phyloP scores from a whole-genome alignment of 2,113 vertebrate species.

The Thryonomys swinderianus region DNA sequence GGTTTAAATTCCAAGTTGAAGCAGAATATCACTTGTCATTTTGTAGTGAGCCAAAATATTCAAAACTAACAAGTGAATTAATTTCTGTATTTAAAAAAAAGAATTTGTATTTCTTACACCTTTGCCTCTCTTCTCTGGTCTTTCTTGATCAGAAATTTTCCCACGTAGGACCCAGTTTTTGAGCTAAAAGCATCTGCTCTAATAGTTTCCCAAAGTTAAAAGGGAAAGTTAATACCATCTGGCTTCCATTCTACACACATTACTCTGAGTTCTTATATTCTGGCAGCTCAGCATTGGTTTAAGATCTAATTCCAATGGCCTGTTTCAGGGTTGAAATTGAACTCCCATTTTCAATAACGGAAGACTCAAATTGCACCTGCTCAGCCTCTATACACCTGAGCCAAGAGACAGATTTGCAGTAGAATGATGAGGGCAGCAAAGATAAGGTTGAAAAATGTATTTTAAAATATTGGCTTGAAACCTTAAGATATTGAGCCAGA shows the following conservation, averaged over 20 bases:
- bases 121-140: neutral
- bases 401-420: conserved; percentile 38
- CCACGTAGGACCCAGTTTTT: neutral
- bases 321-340: conserved; percentile 40
- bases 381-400: conserved; percentile 36
- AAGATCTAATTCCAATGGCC: neutral
- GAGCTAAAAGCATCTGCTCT: neutral
- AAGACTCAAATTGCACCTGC: conserved; percentile 44
- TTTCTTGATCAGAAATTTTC: neutral
- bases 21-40: neutral
- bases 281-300: conserved; percentile 49
- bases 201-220: neutral
- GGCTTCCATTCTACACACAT: neutral
- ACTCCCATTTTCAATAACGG: conserved; percentile 30
- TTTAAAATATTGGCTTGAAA: neutral
- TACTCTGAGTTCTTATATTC: conserved; percentile 49
- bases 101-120: neutral
- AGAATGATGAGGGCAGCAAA: neutral
- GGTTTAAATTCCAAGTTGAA: conserved; percentile 27
- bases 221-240: neutral
- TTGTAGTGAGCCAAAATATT: neutral
- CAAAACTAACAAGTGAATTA: neutral
- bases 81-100: neutral
- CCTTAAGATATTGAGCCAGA: conserved; percentile 1
- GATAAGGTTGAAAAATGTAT: neutral